Conservation (phyloP, 2,113 vertebrate species). For the Agelaius tricolor region DNA sequence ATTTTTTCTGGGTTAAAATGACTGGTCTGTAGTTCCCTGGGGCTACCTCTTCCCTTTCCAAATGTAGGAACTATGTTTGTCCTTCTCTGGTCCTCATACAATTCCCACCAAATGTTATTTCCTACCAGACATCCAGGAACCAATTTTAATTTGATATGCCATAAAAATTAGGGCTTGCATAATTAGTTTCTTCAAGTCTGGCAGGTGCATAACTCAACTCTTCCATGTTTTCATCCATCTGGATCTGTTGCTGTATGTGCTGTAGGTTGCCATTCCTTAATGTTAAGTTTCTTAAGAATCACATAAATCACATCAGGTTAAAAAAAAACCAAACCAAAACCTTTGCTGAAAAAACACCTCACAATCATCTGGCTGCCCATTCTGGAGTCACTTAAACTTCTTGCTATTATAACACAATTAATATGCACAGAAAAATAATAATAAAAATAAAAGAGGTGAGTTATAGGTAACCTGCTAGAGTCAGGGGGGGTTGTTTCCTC, state of each 20-base stretch:
- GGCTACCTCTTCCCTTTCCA: neutral
- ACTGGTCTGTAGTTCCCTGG: neutral
- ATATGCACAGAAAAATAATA: neutral
- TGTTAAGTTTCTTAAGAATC: neutral
- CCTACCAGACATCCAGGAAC: neutral
- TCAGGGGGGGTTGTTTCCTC: neutral
- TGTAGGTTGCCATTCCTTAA: neutral
- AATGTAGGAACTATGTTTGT: neutral
- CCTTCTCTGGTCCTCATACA: neutral
- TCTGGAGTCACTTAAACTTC: neutral
- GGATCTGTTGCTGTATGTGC: neutral
- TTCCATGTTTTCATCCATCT: neutral
- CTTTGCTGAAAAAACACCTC: neutral
- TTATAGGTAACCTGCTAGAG: fast-evolving
- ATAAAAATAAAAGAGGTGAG: neutral
- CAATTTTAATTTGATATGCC: neutral
- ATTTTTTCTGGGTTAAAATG: neutral
- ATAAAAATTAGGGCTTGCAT: neutral
- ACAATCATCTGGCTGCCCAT: neutral
- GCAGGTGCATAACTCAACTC: neutral
- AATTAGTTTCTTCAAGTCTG: neutral
- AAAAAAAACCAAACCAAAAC: neutral
- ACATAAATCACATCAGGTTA: neutral
- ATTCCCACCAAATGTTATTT: neutral
- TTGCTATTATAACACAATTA: neutral